Evolutionary conservation across 2,797 vertebrate species (phyloP), one percentile per base, ranked within the genome.

Genomic region (Epinephelus awoara): DNA sequence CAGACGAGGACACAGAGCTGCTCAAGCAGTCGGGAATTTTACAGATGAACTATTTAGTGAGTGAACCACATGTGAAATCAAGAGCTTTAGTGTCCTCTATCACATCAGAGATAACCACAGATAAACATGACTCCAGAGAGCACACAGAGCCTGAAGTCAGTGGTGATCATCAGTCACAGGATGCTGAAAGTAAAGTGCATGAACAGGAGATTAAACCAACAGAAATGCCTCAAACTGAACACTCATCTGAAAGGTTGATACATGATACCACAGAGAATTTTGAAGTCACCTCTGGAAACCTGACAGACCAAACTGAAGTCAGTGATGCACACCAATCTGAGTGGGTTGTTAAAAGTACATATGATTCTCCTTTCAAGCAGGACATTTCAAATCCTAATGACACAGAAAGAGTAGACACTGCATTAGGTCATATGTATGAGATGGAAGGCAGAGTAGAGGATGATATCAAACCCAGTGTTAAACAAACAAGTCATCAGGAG

Each of bases 11-110:
- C 5, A 38, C 23, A 15, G 56, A 79, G 9, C 19, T 86, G 59
- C 63, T 71, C 44, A 15, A 10, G 6, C 79, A 67, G 12, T 52
- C 38, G 57, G 79, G 19, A 82, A 46, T 21, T 55, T 42, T 67
- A 47, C 62, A 68, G 17, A 29, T 29, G 7, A 66, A 58, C 49
- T 40, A 25, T 59, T 67, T 68, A 44, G 44, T 67, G 25, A 64
- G 38, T 59, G 72, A 71, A 29, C 27, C 27, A 29, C 27, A 29
- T 29, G 27, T 29, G 27, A 29, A 29, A 29, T 29, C 27, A 29
- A 29, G 27, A 29, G 27, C 27, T 29, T 29, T 29, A 29, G 69
- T 63, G 50, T 51, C 46, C 64, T 67, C 70, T 34, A 5, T 44
- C 61, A 44, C 49, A 44, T 2, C 25, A 25, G 82, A 61, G 42